Conservation (phyloP, 2,113 vertebrate species). For the Cottus gobio region DNA sequence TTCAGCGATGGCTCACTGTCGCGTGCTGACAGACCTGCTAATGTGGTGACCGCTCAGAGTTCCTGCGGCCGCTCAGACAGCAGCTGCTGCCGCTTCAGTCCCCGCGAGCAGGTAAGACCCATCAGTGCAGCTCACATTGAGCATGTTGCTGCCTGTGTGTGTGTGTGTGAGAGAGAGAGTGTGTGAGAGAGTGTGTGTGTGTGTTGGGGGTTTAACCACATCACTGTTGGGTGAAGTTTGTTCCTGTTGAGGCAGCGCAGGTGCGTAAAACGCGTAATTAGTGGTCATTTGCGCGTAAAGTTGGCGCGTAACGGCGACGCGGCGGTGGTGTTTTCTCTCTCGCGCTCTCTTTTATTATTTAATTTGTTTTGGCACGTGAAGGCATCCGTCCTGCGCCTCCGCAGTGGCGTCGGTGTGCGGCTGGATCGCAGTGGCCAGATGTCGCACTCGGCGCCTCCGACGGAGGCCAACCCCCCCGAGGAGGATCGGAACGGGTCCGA, state of each 20-base stretch:
- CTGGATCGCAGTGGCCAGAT: too few relatives aligned
- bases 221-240: constrained; percentile 10
- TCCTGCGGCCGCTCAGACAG: background rate
- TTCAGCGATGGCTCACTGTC: background rate
- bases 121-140: rapidly evolving
- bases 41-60: background rate
- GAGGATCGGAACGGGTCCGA: background rate
- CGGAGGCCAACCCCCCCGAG: too few relatives aligned
- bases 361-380: constrained; percentile 18
- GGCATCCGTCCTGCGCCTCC: constrained; percentile 44
- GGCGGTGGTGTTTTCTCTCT: too few relatives aligned
- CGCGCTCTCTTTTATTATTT: background rate
- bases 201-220: background rate
- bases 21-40: rapidly evolving
- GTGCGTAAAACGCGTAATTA: constrained; percentile 21
- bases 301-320: background rate
- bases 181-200: background rate
- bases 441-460: background rate
- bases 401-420: constrained; percentile 15
- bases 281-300: constrained; percentile 14
- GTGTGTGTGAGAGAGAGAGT: background rate
- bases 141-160: background rate
- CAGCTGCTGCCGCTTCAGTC: background rate
- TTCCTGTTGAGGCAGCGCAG: background rate
- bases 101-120: constrained; percentile 42